These are phyloP conservation scores for Drosophila cyrtoloma DNA, from an alignment of 2,888 invertebrate species.

Conservation along the genomic window DNA sequence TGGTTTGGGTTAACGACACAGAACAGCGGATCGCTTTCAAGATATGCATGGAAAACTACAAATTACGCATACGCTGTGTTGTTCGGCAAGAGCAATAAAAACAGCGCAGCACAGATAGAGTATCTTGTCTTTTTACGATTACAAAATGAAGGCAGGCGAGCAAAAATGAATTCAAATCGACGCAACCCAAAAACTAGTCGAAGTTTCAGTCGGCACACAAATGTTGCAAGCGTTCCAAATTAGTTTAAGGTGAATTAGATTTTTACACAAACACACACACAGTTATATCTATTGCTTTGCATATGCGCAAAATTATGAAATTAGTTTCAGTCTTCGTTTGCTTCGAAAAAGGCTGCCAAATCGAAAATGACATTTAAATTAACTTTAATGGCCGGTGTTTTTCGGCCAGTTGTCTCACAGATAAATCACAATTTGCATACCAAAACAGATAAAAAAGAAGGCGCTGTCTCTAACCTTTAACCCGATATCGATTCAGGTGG, in stretches of 20 bases:
- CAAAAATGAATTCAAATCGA: conserved; percentile 42
- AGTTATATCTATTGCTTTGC: conserved; percentile 27
- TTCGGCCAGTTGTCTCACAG: conserved; percentile 14
- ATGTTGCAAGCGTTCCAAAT: conserved; percentile 53
- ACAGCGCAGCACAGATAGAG: conserved; percentile 46
- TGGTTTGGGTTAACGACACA: conserved; percentile 55
- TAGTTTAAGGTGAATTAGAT: conserved; percentile 76
- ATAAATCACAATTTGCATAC: conserved; percentile 23
- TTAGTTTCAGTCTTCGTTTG: conserved; percentile 55
- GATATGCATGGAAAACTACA: conserved; percentile 78
- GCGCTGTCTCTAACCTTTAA: conserved; percentile 5
- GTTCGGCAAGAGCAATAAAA: conserved; percentile 44
- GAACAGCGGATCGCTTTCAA: conserved; percentile 47
- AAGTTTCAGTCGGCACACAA: conserved; percentile 40
- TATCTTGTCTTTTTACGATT: conserved; percentile 58
- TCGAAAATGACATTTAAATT: conserved; percentile 73
- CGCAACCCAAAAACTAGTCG: conserved; percentile 34
- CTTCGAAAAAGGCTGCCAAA: conserved; percentile 57
- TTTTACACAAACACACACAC: conserved; percentile 39
- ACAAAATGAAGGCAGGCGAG: conserved; percentile 51
- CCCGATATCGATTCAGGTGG: not conserved
- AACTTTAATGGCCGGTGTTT: conserved; percentile 51
- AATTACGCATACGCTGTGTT: conserved; percentile 74
- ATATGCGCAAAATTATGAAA: conserved; percentile 72
- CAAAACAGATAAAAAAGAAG: not conserved